Evolutionary conservation across 2,797 vertebrate genomes (phyloP).

Genomic region (Lagodon rhomboides): DNA sequence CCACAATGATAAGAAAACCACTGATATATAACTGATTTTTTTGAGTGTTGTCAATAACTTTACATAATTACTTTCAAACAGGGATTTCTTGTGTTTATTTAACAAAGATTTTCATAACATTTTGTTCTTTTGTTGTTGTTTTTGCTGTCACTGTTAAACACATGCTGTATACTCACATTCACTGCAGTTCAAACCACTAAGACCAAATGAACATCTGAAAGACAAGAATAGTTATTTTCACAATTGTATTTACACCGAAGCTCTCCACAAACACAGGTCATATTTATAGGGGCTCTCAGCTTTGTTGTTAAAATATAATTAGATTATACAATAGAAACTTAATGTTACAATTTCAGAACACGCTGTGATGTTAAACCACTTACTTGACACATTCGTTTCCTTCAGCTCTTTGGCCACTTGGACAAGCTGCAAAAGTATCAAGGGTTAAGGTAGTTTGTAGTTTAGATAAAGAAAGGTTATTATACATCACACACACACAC

Average conservation of each 20-base stretch:
- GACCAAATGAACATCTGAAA: slow-evolving; percentile 78
- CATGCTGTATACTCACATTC: slow-evolving; percentile 76
- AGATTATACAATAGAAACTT: background rate
- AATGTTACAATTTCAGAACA: background rate
- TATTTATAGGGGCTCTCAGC: background rate
- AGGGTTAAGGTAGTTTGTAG: background rate
- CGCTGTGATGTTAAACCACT: slow-evolving; percentile 34
- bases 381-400: slow-evolving; percentile 24
- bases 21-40: too few species aligned
- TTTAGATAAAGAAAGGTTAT: slow-evolving; percentile 2
- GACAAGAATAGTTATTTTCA: slow-evolving; percentile 15
- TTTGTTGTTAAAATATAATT: background rate
- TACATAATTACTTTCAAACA: background rate
- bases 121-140: background rate
- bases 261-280: background rate
- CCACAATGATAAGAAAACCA: too few species aligned
- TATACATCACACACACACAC: slow-evolving; percentile 2
- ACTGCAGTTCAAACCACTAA: slow-evolving; percentile 71
- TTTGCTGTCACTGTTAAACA: background rate
- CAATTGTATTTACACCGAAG: background rate
- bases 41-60: background rate
- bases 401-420: background rate
- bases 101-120: too few species aligned
- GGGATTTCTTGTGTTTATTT: background rate
- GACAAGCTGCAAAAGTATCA: slow-evolving; percentile 71